Conservation (phyloP, 2,113 vertebrate genomes). For the Piliocolobus tephrosceles region DNA sequence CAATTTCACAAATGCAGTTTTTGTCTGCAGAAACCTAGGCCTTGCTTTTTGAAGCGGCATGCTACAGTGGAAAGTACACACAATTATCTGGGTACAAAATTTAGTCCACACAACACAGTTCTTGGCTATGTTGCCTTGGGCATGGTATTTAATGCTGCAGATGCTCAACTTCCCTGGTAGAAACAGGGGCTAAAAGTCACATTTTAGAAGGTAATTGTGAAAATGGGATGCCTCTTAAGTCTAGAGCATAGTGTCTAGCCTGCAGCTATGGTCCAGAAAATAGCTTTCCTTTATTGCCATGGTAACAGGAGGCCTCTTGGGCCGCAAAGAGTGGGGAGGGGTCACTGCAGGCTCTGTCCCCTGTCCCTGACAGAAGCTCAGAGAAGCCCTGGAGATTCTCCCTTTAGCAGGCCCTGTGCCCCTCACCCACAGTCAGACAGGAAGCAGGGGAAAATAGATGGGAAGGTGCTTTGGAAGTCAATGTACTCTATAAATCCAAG, state of each 20-base stretch:
- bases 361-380: not conserved
- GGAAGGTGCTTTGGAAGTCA: not conserved
- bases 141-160: too few species aligned
- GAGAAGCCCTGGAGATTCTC: not conserved
- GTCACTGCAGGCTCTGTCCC: not conserved
- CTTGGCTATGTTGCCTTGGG: not conserved
- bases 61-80: not conserved
- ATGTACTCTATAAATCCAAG: not conserved
- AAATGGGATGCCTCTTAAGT: not conserved
- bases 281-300: not conserved
- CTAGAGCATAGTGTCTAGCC: not conserved
- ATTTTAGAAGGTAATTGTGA: not conserved
- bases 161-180: not conserved
- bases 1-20: not conserved
- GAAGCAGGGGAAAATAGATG: not conserved
- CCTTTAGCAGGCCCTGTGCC: fast-evolving
- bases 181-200: too few species aligned
- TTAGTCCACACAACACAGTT: not conserved
- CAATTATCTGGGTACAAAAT: fast-evolving
- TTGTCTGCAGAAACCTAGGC: not conserved
- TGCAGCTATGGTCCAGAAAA: not conserved
- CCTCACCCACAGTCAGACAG: not conserved
- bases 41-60: not conserved
- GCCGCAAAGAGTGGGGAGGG: too few species aligned
- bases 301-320: fast-evolving